Percentiles rank a stretch among this genome's conserved stretches.
These are phyloP conservation scores for Lichenostomus cassidix DNA, from an alignment of 2,113 vertebrate species.

Conservation along the genomic window DNA sequence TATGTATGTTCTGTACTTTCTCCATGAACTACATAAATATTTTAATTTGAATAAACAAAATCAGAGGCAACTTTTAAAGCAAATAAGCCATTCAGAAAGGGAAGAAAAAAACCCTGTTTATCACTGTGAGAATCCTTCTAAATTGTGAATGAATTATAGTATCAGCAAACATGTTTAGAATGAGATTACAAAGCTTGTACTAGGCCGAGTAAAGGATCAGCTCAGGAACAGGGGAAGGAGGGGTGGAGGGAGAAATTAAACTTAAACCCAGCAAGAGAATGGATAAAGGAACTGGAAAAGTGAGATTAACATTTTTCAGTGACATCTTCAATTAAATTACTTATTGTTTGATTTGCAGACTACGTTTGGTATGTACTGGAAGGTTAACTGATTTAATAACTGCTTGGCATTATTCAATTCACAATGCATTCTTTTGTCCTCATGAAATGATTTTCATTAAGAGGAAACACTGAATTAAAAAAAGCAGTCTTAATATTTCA, in stretches of 20 bases:
- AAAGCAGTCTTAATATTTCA: background rate
- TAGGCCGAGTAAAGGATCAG: background rate
- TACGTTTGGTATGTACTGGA: background rate
- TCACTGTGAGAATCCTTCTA: conserved; percentile 22
- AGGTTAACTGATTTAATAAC: background rate
- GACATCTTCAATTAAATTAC: background rate
- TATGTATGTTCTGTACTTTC: background rate
- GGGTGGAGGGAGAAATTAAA: background rate
- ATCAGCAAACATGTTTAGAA: background rate
- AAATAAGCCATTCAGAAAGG: conserved; percentile 6
- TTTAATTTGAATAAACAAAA: conserved; percentile 15
- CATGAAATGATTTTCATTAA: background rate
- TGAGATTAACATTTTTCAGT: conserved; percentile 10
- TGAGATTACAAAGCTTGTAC: background rate
- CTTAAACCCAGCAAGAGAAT: conserved; percentile 13
- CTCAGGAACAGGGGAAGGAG: background rate
- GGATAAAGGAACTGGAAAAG: background rate
- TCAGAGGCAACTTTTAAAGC: background rate
- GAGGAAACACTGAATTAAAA: background rate
- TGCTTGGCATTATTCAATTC: background rate
- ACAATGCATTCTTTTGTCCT: background rate
- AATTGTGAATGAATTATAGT: background rate
- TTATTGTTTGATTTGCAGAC: background rate
- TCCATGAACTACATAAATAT: background rate
- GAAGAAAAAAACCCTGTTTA: background rate